Evolutionary conservation across 1,140 invertebrate species (phyloP).

Genomic region (Papilio polytes): DNA sequence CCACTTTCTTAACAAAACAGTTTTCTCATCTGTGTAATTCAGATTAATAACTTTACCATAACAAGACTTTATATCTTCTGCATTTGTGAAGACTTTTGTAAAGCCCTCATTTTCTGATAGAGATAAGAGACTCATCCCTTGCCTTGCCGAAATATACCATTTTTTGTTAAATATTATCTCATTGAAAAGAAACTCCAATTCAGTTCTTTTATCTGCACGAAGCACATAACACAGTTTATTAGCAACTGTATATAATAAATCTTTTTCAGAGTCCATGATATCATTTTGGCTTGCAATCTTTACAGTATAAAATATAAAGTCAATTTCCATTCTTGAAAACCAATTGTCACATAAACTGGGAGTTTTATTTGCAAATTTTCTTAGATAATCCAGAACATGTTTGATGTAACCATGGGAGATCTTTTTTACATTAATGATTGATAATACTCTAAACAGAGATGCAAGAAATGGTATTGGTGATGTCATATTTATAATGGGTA

Average conservation of each 20-base stretch:
- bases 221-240: conserved; percentile 84
- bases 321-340: conserved; percentile 85
- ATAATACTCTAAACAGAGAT: conserved; percentile 71
- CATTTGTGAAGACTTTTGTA: conserved; percentile 71
- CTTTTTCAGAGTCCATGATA: conserved; percentile 67
- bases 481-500: conserved; percentile 78
- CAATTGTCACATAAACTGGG: conserved; percentile 81
- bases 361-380: conserved; percentile 62
- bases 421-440: conserved; percentile 54
- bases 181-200: conserved; percentile 80
- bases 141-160: conserved; percentile 83
- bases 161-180: conserved; percentile 84
- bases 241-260: conserved; percentile 81
- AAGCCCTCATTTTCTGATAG: conserved; percentile 76
- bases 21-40: conserved; percentile 56
- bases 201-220: conserved; percentile 77
- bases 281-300: conserved; percentile 68
- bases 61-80: conserved; percentile 80
- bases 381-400: conserved; percentile 59
- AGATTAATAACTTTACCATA: conserved; percentile 82
- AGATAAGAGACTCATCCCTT: conserved; percentile 81
- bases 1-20: conserved; percentile 67
- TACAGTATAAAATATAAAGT: conserved; percentile 80
- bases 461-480: conserved; percentile 83
- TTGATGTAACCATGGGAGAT: conserved; percentile 54